Conservation (phyloP, 2,113 vertebrate species). For the Xiphophorus couchianus region DNA sequence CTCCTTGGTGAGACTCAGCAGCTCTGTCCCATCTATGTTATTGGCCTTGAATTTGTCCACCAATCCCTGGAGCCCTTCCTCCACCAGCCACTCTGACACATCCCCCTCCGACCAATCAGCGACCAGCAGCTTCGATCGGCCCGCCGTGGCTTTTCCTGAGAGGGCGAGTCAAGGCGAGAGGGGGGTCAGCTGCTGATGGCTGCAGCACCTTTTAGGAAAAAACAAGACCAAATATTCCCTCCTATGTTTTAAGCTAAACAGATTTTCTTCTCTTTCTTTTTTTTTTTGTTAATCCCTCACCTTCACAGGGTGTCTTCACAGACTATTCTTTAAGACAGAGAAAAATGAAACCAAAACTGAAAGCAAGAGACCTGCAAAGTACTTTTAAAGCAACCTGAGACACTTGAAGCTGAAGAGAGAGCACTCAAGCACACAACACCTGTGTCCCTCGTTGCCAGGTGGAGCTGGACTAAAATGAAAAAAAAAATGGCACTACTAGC, state of each 20-base stretch:
- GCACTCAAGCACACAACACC: conserved; percentile 11
- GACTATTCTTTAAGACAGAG: conserved; percentile 50
- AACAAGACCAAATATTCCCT: conserved; percentile 22
- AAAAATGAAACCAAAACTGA: background rate
- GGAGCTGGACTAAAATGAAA: background rate
- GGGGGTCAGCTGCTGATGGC: conserved; percentile 19
- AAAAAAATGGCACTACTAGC: background rate
- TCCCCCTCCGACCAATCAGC: conserved; percentile 92
- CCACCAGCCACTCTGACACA: conserved; percentile 89
- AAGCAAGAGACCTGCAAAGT: conserved; percentile 5
- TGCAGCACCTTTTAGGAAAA: conserved; percentile 22
- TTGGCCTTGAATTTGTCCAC: conserved; percentile 86
- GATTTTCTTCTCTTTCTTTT: background rate
- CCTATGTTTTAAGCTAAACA: background rate
- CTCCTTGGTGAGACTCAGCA: conserved; percentile 90
- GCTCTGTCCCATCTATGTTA: conserved; percentile 92
- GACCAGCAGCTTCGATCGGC: conserved; percentile 73
- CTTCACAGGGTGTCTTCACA: conserved; percentile 43
- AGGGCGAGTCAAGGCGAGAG: conserved; percentile 45
- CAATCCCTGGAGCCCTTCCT: conserved; percentile 84
- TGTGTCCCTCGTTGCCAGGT: conserved; percentile 13
- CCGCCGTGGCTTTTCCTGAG: conserved; percentile 68
- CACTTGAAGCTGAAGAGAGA: conserved; percentile 15
- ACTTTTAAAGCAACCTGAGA: conserved; percentile 17
- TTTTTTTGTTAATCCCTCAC: conserved; percentile 31